Evolutionary conservation across 2,888 invertebrate species (phyloP).

Genomic region (Bedellia somnulentella): DNA sequence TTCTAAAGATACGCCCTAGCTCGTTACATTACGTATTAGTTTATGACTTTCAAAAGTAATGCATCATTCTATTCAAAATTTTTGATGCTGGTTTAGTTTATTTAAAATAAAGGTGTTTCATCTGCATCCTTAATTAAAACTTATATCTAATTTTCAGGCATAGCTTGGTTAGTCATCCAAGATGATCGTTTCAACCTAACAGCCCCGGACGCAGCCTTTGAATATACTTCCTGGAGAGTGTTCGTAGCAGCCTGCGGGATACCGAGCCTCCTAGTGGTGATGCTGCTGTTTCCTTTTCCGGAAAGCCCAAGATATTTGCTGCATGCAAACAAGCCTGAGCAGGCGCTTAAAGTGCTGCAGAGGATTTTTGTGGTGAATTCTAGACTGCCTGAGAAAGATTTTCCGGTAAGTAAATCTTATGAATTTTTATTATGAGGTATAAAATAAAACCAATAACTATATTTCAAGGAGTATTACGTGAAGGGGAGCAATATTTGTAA

Average conservation of each 20-base stretch:
- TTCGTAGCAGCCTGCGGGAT: constrained; percentile 65
- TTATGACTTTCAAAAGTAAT: no score
- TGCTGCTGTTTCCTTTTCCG: constrained; percentile 53
- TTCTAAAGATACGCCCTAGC: no score
- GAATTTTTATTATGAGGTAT: background rate
- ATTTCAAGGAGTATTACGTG: no score
- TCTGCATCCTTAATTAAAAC: no score
- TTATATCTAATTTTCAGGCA: constrained; percentile 25
- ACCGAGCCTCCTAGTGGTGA: constrained; percentile 54
- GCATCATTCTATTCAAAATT: no score
- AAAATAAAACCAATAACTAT: no score
- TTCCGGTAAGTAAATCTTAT: constrained; percentile 46
- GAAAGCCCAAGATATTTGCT: constrained; percentile 62
- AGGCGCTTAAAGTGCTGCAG: constrained; percentile 53
- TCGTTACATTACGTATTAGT: no score
- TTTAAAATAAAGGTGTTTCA: no score
- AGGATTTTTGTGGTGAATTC: constrained; percentile 59
- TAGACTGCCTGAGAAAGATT: constrained; percentile 40
- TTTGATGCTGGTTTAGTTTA: no score
- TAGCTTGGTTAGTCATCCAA: constrained; percentile 47
- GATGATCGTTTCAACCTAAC: constrained; percentile 33
- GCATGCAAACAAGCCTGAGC: constrained; percentile 44
- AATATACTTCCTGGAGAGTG: constrained; percentile 65
- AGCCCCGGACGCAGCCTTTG: constrained; percentile 23
- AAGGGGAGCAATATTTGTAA: no score